Conservation (phyloP, 1,140 invertebrate genomes). For the Heliconius hewitsoni region DNA sequence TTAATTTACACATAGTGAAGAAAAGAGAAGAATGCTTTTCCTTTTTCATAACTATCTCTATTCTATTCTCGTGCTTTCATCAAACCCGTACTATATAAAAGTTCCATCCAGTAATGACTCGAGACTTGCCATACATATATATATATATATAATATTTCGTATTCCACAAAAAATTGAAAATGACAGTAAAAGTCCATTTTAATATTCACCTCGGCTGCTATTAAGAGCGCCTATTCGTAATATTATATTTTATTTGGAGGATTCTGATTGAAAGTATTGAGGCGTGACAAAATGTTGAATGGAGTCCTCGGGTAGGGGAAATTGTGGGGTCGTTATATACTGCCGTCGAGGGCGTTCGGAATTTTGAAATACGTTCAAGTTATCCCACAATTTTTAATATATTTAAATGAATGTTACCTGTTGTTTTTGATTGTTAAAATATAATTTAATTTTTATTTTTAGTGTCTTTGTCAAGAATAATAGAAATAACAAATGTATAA, state of each 20-base stretch:
- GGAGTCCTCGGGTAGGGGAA: constrained; percentile 60
- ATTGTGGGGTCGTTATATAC: constrained; percentile 67
- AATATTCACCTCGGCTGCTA: constrained; percentile 64
- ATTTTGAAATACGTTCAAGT: not conserved
- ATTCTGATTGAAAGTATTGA: constrained; percentile 60
- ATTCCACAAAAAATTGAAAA: not conserved
- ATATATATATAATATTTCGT: constrained; percentile 15
- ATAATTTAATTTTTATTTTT: too few species aligned
- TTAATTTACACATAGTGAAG: not conserved
- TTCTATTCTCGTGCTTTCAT: not conserved
- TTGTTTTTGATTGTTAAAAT: not conserved
- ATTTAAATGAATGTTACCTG: not conserved
- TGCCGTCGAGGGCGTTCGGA: constrained; percentile 42
- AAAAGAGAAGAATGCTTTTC: not conserved
- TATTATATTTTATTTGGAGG: constrained; percentile 50
- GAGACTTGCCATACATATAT: not conserved
- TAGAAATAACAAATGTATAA: too few species aligned
- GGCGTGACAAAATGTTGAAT: constrained; percentile 64
- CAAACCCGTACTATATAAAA: not conserved
- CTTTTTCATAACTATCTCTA: not conserved
- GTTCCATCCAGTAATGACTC: not conserved
- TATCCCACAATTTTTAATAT: not conserved
- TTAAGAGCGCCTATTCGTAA: constrained; percentile 56
- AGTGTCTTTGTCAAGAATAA: too few species aligned
- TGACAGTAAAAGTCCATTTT: constrained; percentile 44